Evolutionary conservation across 2,113 vertebrate genomes (phyloP).

Genomic region (Mesembrinibis cayennensis): DNA sequence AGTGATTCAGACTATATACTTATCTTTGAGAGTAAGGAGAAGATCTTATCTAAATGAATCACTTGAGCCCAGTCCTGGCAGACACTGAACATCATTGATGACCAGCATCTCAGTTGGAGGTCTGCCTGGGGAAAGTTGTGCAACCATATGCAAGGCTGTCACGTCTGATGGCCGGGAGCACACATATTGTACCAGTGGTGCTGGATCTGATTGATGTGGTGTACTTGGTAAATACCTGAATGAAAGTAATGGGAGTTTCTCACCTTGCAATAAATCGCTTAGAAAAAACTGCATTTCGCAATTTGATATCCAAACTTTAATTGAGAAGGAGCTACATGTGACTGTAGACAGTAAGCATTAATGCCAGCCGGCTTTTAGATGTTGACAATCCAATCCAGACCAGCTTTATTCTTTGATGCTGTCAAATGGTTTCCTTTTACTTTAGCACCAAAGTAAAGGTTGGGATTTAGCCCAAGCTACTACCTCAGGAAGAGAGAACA

Average conservation of each 20-base stretch:
- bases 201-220: background rate
- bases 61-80: background rate
- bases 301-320: background rate
- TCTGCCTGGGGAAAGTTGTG: fast-evolving
- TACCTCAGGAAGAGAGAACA: constrained; percentile 3
- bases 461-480: constrained; percentile 6
- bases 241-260: background rate
- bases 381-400: background rate
- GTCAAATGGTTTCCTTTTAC: constrained; percentile 28
- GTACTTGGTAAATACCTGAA: background rate
- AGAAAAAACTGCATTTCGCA: background rate
- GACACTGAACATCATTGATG: background rate
- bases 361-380: constrained; percentile 2
- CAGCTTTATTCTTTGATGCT: constrained; percentile 38
- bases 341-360: background rate
- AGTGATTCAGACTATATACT: background rate
- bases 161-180: background rate
- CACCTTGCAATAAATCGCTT: background rate
- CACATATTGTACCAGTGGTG: background rate
- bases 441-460: constrained; percentile 46
- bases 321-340: background rate
- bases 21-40: background rate
- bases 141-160: background rate
- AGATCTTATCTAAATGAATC: background rate
- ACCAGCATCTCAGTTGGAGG: background rate